A percentile compares a stretch with the other conserved stretches of the same genome.
phyloP scores from a whole-genome alignment of 2,888 invertebrate genomes.

The Andrena fulva region DNA sequence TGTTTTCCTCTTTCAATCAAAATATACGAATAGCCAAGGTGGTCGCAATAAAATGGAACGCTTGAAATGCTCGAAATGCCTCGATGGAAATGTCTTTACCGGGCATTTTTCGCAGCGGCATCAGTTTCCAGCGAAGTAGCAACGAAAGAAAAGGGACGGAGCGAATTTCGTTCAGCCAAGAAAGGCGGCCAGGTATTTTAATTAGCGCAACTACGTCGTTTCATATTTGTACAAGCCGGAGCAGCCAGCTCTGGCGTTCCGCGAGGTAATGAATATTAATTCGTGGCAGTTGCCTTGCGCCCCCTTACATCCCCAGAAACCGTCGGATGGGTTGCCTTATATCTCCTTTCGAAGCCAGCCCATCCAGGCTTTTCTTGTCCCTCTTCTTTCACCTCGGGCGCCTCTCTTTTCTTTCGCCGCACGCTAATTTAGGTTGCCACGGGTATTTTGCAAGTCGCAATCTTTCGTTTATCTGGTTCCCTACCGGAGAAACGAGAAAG shows the following conservation, averaged over 20 bases:
- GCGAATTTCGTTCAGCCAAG: slow-evolving; percentile 61
- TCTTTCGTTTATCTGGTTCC: slow-evolving; percentile 15
- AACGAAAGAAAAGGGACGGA: slow-evolving; percentile 19
- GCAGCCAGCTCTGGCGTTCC: slow-evolving; percentile 69
- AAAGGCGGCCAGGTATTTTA: slow-evolving; percentile 78
- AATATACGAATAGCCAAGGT: background rate
- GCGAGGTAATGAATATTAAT: slow-evolving; percentile 81
- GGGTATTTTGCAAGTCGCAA: slow-evolving; percentile 41
- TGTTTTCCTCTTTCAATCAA: background rate
- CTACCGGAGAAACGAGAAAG: slow-evolving; percentile 4
- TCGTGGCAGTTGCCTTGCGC: slow-evolving; percentile 65
- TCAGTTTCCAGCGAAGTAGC: slow-evolving; percentile 26
- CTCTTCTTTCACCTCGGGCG: slow-evolving; percentile 43
- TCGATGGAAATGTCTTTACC: slow-evolving; percentile 41
- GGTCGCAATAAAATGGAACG: slow-evolving; percentile 10
- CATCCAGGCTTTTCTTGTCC: slow-evolving; percentile 50
- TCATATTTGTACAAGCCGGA: slow-evolving; percentile 74
- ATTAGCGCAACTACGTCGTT: slow-evolving; percentile 80
- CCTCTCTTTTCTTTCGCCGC: slow-evolving; percentile 5
- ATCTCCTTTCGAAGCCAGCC: slow-evolving; percentile 47
- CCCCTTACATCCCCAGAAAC: slow-evolving; percentile 45
- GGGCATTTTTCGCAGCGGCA: slow-evolving; percentile 27
- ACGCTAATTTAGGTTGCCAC: slow-evolving; percentile 64
- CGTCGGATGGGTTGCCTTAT: slow-evolving; percentile 24
- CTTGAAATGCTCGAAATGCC: slow-evolving; percentile 12